Evolutionary conservation across 2,888 invertebrate species (phyloP).

Genomic region (Chorisops tibialis): DNA sequence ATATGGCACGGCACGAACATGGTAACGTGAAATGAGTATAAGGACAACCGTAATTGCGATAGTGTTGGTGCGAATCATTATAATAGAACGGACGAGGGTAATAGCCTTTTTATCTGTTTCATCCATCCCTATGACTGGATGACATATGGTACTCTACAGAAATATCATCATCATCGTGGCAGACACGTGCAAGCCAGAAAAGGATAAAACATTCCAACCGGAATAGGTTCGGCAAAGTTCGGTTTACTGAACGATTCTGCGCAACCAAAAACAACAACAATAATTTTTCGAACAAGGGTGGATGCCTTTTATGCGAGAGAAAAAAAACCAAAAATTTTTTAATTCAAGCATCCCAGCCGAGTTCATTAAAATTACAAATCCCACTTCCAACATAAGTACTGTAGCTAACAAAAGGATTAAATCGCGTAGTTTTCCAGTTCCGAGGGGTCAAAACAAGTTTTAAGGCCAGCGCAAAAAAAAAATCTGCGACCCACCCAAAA

Average conservation of each 20-base stretch:
- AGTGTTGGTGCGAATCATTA: neutral
- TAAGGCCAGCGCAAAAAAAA: neutral
- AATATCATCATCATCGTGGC: slow-evolving; percentile 4
- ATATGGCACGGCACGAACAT: neutral
- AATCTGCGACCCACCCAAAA: neutral
- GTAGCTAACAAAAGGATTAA: too few relatives aligned
- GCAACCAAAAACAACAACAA: slow-evolving; percentile 10
- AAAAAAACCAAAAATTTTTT: neutral
- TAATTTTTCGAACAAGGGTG: slow-evolving; percentile 21
- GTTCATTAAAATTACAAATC: too few relatives aligned
- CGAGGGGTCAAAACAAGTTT: too few relatives aligned
- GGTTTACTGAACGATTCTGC: slow-evolving; percentile 9
- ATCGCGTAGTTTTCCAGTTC: too few relatives aligned
- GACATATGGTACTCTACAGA: slow-evolving; percentile 26
- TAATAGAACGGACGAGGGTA: slow-evolving; percentile 11
- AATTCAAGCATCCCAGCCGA: neutral
- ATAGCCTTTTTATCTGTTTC: slow-evolving; percentile 24
- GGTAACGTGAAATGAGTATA: neutral
- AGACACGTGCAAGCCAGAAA: slow-evolving; percentile 4
- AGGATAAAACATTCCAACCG: neutral
- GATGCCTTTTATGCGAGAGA: slow-evolving; percentile 22
- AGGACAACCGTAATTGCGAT: neutral
- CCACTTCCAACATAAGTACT: too few relatives aligned
- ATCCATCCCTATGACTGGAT: slow-evolving; percentile 8
- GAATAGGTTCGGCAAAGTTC: neutral